These are phyloP conservation scores for Alectoris magna DNA, from an alignment of 2,797 vertebrate species.

Conservation along the genomic window DNA sequence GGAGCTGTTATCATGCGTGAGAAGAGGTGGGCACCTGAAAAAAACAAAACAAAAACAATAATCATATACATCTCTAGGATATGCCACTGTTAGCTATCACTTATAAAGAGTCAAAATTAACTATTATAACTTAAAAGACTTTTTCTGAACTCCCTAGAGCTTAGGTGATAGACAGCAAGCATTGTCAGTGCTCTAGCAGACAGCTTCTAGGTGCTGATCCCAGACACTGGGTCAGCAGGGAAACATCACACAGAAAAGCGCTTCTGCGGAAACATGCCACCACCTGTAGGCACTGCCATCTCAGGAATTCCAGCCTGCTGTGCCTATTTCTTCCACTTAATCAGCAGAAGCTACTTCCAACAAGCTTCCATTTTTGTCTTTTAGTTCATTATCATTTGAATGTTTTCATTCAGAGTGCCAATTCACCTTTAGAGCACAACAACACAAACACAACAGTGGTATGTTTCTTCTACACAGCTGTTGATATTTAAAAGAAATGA, in stretches of 20 bases:
- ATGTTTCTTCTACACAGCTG: not conserved
- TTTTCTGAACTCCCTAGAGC: not conserved
- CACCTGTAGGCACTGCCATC: not conserved
- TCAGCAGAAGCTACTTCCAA: not conserved
- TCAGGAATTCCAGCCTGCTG: not conserved
- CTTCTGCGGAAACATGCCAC: not conserved
- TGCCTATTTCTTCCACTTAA: not conserved
- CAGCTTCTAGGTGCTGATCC: not conserved
- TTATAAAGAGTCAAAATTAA: not conserved
- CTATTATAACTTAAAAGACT: not conserved
- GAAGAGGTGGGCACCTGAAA: not conserved
- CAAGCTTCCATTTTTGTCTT: fast-evolving
- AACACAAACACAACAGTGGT: not conserved
- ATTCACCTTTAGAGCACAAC: not conserved
- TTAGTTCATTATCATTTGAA: fast-evolving
- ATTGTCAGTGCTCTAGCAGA: not conserved
- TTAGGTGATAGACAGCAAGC: fast-evolving
- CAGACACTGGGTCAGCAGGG: not conserved
- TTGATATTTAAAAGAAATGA: fast-evolving
- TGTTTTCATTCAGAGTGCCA: not conserved
- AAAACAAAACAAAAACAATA: not conserved
- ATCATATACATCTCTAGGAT: not conserved
- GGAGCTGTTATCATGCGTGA: fast-evolving
- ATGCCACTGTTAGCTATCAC: not conserved
- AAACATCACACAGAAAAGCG: not conserved